Base-by-base conservation (phyloP, 2,113 vertebrate species). In the Grantiella picta region DNA sequence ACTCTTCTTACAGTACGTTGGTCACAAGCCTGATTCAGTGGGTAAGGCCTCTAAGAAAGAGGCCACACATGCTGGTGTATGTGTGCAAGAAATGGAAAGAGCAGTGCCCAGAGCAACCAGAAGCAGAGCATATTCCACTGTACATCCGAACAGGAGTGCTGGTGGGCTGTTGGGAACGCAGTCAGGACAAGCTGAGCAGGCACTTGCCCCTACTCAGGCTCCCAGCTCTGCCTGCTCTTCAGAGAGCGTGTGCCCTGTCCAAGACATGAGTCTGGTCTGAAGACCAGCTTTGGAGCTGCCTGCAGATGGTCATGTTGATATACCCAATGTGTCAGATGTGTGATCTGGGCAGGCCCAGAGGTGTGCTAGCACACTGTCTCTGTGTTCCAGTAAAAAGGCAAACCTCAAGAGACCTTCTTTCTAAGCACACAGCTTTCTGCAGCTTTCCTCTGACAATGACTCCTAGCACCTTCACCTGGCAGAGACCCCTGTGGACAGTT, bases 301-400 rank as follows among this genome's bases (percentile, higher is more conserved):
- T 1, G 2, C 22, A 70, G 56, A 8, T n/a, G 45, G 21, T 53
- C 7, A 23, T 2, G 2, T 23, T 72, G 40, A 53, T 21, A 38
- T 2, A 65, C 4, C 27, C 2, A 0, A 2, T 15, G 20, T 35
- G 40, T 63, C 33, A 63, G 44, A 33, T 0, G 0, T 0, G 1
- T 24, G 40, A 68, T 28, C 68, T 56, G 29, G 14, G 21, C 50
- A 73, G 50, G 13, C 10, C 25, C 18, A 40, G 16, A 65, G 28
- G 47, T 12, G 4, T 18, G 52, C 19, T 82, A 82, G 21, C 31
- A 70, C 15, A 27, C 8, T 27, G 38, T n/a, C 6, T 61, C n/a
- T 36, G 11, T 60, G 14, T 29, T 88, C 45, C 66, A 21, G n/a
- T 29, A 57, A 16, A 50, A 88, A 49, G 20, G 12, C 28, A 93